These are phyloP conservation scores for Colius striatus DNA, from an alignment of 2,113 vertebrate species.

Conservation along the genomic window DNA sequence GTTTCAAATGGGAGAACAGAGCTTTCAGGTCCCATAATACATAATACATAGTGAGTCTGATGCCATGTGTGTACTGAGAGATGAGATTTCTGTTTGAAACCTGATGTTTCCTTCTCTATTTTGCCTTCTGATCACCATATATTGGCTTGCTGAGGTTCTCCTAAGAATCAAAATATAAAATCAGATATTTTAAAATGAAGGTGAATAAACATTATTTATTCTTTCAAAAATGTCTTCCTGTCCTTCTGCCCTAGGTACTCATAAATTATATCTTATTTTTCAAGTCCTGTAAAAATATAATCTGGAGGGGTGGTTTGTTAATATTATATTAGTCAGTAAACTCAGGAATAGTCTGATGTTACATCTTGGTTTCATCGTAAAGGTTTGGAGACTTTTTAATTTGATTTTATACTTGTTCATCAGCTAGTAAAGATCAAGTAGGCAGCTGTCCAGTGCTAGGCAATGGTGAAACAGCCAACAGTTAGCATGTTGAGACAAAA, in stretches of 20 bases:
- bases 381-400: background rate
- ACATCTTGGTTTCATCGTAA: background rate
- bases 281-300: background rate
- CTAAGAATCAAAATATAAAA: background rate
- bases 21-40: background rate
- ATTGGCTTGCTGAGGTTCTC: background rate
- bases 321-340: background rate
- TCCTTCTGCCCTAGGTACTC: background rate
- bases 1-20: background rate
- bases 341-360: background rate
- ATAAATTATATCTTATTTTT: background rate
- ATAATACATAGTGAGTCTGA: background rate
- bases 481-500: background rate
- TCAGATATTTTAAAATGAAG: background rate
- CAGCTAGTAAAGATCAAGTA: background rate
- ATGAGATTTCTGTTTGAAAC: background rate
- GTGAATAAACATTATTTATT: background rate
- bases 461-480: background rate
- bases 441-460: background rate
- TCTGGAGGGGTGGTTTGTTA: background rate
- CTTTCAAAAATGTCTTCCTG: background rate
- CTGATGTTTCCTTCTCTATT: background rate
- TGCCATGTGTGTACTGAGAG: background rate
- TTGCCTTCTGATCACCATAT: background rate
- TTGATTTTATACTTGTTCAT: background rate